phyloP scores from a whole-genome alignment of 1,140 invertebrate species.

The Dreissena rostriformis region DNA sequence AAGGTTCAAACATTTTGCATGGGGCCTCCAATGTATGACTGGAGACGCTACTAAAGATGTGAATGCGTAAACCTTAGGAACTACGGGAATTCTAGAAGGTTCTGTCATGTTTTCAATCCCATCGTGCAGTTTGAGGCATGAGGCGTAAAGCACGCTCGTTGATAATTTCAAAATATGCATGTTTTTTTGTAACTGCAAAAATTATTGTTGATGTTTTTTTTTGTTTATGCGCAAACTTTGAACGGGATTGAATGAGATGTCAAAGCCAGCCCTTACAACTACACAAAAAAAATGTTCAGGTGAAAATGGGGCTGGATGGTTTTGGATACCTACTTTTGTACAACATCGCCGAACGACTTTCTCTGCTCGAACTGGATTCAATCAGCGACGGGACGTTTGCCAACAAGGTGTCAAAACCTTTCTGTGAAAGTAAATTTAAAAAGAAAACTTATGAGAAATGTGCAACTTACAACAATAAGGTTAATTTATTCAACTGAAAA shows the following conservation, averaged over 20 bases:
- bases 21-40: constrained; percentile 61
- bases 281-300: neutral
- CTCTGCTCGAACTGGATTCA: constrained; percentile 93
- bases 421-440: constrained; percentile 80
- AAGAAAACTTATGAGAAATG: neutral
- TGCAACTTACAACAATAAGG: too few relatives aligned
- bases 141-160: too few relatives aligned
- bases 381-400: constrained; percentile 92
- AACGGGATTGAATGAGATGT: neutral
- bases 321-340: constrained; percentile 88
- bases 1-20: constrained; percentile 70
- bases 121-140: neutral
- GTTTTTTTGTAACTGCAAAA: too few relatives aligned
- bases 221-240: too few relatives aligned
- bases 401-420: constrained; percentile 96
- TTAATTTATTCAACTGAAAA: too few relatives aligned
- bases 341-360: constrained; percentile 95
- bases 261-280: constrained; percentile 4
- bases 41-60: constrained; percentile 32
- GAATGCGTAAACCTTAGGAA: constrained; percentile 6
- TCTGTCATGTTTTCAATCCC: neutral
- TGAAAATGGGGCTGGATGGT: neutral
- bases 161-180: too few relatives aligned
- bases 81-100: constrained; percentile 21
- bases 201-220: too few relatives aligned